Conservation (phyloP, 2,113 vertebrate species). For the Emydocephalus ijimae region DNA sequence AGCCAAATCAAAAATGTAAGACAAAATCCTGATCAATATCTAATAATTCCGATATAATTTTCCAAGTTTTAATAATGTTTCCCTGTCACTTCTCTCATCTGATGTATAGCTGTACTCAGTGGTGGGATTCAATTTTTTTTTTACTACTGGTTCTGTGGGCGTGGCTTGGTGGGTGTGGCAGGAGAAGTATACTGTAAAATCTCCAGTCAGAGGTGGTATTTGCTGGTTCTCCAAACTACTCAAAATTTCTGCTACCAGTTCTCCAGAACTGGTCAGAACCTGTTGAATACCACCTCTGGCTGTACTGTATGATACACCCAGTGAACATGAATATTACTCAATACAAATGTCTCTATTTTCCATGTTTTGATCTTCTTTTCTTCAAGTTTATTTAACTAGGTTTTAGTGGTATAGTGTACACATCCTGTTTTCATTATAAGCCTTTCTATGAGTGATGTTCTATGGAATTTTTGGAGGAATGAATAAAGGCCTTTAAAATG, state of each 20-base stretch:
- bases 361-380: not conserved
- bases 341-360: accelerated
- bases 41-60: not conserved
- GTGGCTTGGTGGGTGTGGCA: too few relatives aligned
- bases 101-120: not conserved
- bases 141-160: too few relatives aligned
- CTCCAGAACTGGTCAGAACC: too few relatives aligned
- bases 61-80: not conserved
- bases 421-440: not conserved
- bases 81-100: not conserved
- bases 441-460: not conserved
- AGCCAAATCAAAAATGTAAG: not conserved
- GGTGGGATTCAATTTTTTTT: too few relatives aligned
- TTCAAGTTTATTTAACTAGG: not conserved
- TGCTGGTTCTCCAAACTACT: too few relatives aligned
- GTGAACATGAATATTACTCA: not conserved
- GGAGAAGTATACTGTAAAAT: too few relatives aligned
- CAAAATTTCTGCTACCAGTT: too few relatives aligned
- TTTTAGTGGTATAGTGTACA: not conserved
- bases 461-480: not conserved
- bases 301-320: not conserved
- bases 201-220: too few relatives aligned
- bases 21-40: not conserved
- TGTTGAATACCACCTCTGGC: too few relatives aligned
- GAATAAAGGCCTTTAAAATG: not conserved